These are phyloP conservation scores for Cinara cedri DNA, from an alignment of 2,888 invertebrate species.

Conservation along the genomic window DNA sequence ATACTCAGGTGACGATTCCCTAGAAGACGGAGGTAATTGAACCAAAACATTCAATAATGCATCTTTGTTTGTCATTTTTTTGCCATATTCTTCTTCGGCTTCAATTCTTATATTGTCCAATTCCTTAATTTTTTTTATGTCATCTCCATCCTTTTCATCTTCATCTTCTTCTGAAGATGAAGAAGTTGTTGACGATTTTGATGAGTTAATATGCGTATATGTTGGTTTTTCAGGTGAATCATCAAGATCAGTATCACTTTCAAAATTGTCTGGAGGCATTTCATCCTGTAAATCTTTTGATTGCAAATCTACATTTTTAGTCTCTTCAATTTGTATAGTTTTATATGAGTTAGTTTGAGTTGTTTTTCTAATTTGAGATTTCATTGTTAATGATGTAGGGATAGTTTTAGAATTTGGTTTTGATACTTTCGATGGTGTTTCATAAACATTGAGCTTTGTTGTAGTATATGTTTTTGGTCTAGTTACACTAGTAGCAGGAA, in stretches of 20 bases:
- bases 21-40: constrained; percentile 70
- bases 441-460: not conserved
- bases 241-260: constrained; percentile 66
- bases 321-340: constrained; percentile 9
- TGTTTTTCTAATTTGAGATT: constrained; percentile 10
- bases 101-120: constrained; percentile 58
- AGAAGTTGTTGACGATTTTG: not conserved
- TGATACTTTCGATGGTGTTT: constrained; percentile 12
- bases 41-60: constrained; percentile 59
- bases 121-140: constrained; percentile 57
- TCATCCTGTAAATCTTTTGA: constrained; percentile 60
- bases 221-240: constrained; percentile 21
- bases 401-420: not conserved
- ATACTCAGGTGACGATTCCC: constrained; percentile 77
- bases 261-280: constrained; percentile 64
- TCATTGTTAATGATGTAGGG: not conserved
- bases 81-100: constrained; percentile 59
- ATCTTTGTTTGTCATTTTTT: constrained; percentile 60
- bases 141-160: constrained; percentile 1
- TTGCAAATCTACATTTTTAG: constrained; percentile 39
- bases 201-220: constrained; percentile 1
- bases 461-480: not conserved
- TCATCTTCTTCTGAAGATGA: not conserved
- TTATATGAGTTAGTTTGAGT: not conserved
- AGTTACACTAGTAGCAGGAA: not conserved